These are phyloP conservation scores for Oligia fasciuncula DNA, from an alignment of 2,888 invertebrate species.

Conservation along the genomic window DNA sequence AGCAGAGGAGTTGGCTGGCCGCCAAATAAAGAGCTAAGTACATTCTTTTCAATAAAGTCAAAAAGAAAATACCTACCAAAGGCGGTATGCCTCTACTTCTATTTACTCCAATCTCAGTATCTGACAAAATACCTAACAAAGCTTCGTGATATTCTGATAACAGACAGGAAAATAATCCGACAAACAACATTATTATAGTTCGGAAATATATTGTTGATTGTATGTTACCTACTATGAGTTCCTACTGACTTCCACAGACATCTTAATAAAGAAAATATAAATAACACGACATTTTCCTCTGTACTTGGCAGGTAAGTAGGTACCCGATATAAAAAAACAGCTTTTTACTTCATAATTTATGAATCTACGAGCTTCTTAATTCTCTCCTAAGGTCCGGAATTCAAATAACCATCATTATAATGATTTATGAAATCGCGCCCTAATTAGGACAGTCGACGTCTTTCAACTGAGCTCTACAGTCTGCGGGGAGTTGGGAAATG, in stretches of 20 bases:
- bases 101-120: conserved; percentile 26
- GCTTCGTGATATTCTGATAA: conserved; percentile 34
- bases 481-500: conserved; percentile 73
- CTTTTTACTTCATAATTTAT: conserved; percentile 45
- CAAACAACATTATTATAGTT: conserved; percentile 57
- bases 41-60: conserved; percentile 21
- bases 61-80: conserved; percentile 35
- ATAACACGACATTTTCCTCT: conserved; percentile 34
- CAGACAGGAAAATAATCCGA: conserved; percentile 50
- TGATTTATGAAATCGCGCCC: conserved; percentile 79
- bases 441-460: conserved; percentile 81
- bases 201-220: conserved; percentile 49
- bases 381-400: conserved; percentile 66
- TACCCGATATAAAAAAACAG: conserved; percentile 1
- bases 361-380: conserved; percentile 51
- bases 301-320: conserved; percentile 5
- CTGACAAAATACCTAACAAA: conserved; percentile 42
- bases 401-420: conserved; percentile 76
- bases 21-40: conserved; percentile 35
- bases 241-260: conserved; percentile 20
- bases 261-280: conserved; percentile 41
- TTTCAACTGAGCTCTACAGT: conserved; percentile 70
- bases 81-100: conserved; percentile 12
- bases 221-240: conserved; percentile 15
- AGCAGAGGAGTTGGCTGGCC: conserved; percentile 9